Base-by-base conservation (phyloP, 2,113 vertebrate genomes). In the Clarias batrachus region DNA sequence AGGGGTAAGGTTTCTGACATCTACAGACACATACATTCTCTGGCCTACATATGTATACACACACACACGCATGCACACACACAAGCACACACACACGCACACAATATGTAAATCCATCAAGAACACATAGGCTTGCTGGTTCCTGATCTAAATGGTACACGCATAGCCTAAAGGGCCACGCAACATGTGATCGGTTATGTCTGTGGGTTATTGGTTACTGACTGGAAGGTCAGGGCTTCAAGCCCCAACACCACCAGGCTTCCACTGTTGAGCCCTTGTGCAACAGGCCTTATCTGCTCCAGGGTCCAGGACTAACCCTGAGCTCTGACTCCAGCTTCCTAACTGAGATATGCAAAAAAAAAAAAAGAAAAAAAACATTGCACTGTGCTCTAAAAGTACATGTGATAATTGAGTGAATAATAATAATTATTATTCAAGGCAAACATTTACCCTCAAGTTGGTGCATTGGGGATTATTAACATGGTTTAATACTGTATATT, bases 1-100 rank as follows among this genome's bases (percentile, higher is more conserved):
- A 48, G n/a, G 9, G 37, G 37, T 82, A 80, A 86, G 23, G 87
- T 88, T 62, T 76, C 71, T 0, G 3, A 70, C 54, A 70, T 65
- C 25, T 76, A 52, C 73, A 76, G 41, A 54, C 73, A 77, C 37
- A 52, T 56, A 16, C 25, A 16, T 16, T 77, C 23, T 77, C 23
- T 77, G 25, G 48, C 25, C 16, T 56, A 74, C 71, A 76, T 33
- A 33, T 33, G 30, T 33, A 33, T 33, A 30, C n/a, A 86, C 27
- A 33, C 81, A 57, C 57, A 70, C 52, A 60, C 74, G 57, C 57
- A 70, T n/a, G n/a, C n/a, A n/a, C n/a, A n/a, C n/a, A n/a, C n/a
- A n/a, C n/a, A n/a, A n/a, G 57, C n/a, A 86, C 71, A 27, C 82
- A 41, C 3, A 65, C 27, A 33, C 81, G 57, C 57, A 70, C 52